Percentiles rank a stretch among this genome's conserved stretches.
These are phyloP conservation scores for Strigamia maritima DNA, from an alignment of 2,888 invertebrate species.

Conservation along the genomic window DNA sequence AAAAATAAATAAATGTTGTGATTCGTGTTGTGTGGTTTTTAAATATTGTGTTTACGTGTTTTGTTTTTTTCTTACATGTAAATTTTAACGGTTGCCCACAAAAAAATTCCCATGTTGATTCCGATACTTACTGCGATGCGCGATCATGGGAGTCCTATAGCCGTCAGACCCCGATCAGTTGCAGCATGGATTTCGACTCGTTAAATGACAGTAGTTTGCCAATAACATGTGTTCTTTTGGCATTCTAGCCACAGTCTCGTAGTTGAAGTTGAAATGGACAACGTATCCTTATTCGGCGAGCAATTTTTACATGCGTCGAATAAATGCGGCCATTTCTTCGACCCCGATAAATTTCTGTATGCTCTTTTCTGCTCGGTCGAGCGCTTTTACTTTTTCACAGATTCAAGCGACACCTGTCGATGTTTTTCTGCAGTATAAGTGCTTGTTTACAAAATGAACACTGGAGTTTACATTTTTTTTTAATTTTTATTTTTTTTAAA, in stretches of 20 bases:
- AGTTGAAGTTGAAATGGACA: neutral
- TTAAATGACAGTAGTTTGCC: neutral
- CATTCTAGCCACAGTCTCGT: neutral
- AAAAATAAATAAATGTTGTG: neutral
- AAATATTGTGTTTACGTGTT: neutral
- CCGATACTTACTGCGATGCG: conserved; percentile 16
- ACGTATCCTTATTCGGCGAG: neutral
- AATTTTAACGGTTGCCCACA: neutral
- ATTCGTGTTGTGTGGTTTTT: neutral
- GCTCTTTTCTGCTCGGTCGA: neutral
- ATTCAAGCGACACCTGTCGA: neutral
- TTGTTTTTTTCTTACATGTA: neutral
- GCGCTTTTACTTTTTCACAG: neutral
- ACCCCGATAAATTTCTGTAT: conserved; percentile 9
- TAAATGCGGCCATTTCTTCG: conserved; percentile 18
- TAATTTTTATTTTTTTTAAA: no score
- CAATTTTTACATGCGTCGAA: conserved; percentile 24
- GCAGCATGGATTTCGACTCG: neutral
- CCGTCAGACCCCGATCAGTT: conserved; percentile 11
- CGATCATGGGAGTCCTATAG: neutral
- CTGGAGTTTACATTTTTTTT: neutral
- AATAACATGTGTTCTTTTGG: neutral
- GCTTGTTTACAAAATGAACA: neutral
- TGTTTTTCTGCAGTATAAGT: neutral
- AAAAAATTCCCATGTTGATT: neutral